These are phyloP conservation scores for Furnarius figulus DNA, from an alignment of 2,113 vertebrate genomes.

Conservation along the genomic window DNA sequence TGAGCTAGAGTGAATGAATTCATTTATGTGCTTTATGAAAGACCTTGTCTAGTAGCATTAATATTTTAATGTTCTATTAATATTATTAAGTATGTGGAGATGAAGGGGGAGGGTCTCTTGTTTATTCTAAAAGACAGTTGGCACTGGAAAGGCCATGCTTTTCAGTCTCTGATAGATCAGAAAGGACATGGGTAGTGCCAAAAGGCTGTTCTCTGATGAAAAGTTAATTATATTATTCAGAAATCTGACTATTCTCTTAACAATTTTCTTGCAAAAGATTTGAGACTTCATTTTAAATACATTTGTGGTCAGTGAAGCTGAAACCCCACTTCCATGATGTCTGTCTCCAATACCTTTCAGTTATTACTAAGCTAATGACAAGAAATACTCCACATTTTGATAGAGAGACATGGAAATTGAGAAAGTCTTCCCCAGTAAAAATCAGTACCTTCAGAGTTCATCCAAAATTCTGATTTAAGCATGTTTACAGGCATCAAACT, in stretches of 20 bases:
- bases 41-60: slow-evolving; percentile 38
- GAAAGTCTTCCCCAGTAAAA: not conserved
- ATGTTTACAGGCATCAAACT: not conserved
- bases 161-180: not conserved
- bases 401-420: not conserved
- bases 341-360: not conserved
- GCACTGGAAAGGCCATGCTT: not conserved
- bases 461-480: not conserved
- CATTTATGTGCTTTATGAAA: slow-evolving; percentile 49
- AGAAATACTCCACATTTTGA: not conserved
- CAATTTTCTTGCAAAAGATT: not conserved
- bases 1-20: slow-evolving; percentile 39
- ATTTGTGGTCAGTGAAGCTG: not conserved
- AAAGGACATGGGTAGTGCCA: not conserved
- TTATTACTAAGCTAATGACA: not conserved
- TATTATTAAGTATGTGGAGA: slow-evolving; percentile 2
- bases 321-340: not conserved
- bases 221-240: slow-evolving; percentile 7
- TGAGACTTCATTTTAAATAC: not conserved
- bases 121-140: not conserved
- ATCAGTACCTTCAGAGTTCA: not conserved
- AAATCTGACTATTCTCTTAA: not conserved
- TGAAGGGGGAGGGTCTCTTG: not conserved
- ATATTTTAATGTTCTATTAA: slow-evolving; percentile 31
- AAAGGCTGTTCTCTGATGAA: slow-evolving; percentile 8